phyloP scores from a whole-genome alignment of 2,888 invertebrate genomes.

The Sinhomidia bicolor region DNA sequence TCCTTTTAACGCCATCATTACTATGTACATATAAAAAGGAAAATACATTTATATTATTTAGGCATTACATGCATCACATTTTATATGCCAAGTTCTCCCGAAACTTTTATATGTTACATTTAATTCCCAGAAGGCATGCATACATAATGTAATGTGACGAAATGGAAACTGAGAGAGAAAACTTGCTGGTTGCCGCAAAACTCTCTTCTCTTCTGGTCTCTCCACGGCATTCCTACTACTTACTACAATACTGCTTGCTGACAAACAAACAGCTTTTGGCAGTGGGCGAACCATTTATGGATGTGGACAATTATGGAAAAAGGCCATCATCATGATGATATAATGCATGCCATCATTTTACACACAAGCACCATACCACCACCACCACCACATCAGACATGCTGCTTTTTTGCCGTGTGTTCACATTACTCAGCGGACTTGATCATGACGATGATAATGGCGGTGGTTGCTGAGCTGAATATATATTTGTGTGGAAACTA shows the following conservation, averaged over 20 bases:
- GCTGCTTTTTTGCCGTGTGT: constrained; percentile 43
- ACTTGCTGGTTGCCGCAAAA: constrained; percentile 55
- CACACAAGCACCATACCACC: neutral
- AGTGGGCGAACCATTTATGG: constrained; percentile 79
- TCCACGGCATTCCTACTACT: neutral
- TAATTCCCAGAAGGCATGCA: constrained; percentile 62
- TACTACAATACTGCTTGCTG: neutral
- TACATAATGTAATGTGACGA: constrained; percentile 37
- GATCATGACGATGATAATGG: constrained; percentile 27
- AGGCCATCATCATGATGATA: constrained; percentile 67
- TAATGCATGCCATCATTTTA: constrained; percentile 50
- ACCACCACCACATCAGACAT: constrained; percentile 42
- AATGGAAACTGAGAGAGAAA: constrained; percentile 52
- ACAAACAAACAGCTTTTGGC: constrained; percentile 76
- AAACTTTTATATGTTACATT: constrained; percentile 47
- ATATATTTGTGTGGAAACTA: constrained; percentile 31
- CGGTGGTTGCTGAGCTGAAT: neutral
- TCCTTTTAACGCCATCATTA: constrained; percentile 19
- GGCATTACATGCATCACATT: neutral
- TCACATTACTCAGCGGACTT: constrained; percentile 38
- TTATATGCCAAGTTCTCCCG: constrained; percentile 17
- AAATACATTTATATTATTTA: neutral
- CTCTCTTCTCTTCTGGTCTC: constrained; percentile 36
- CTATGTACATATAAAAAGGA: neutral
- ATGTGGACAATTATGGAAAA: constrained; percentile 79